These are phyloP conservation scores for Tetrao urogallus DNA, from an alignment of 2,113 vertebrate species.

Conservation along the genomic window DNA sequence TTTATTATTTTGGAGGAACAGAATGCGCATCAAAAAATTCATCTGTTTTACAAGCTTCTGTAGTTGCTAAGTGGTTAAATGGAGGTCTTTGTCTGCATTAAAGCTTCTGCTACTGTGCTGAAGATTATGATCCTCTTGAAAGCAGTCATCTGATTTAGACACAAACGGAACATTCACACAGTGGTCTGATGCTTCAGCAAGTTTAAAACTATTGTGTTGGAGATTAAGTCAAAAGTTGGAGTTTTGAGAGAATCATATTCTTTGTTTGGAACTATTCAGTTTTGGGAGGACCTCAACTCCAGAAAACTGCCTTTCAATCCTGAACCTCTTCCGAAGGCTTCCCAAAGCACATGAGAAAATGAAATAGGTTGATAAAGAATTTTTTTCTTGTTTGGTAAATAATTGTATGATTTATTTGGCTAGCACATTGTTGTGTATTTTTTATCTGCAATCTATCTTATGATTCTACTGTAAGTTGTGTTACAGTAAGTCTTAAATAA, in stretches of 20 bases:
- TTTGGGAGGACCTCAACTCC: not conserved
- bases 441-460: not conserved
- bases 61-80: not conserved
- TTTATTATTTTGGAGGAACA: not conserved
- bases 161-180: not conserved
- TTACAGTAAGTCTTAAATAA: not conserved
- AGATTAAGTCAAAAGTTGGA: not conserved
- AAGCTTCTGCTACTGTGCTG: not conserved
- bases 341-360: not conserved
- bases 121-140: slow-evolving; percentile 7
- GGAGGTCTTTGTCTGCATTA: not conserved
- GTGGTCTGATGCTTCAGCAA: not conserved
- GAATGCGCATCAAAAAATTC: not conserved
- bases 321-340: not conserved
- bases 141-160: not conserved
- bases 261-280: not conserved
- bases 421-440: not conserved
- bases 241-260: not conserved
- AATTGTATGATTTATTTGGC: not conserved
- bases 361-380: not conserved
- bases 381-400: not conserved
- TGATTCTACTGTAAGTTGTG: not conserved
- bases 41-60: not conserved
- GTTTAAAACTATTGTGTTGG: not conserved
- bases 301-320: not conserved